A percentile compares a stretch with the other conserved stretches of the same genome.
These are phyloP conservation scores for Scatophagus argus DNA, from an alignment of 2,113 vertebrate species.

Conservation along the genomic window DNA sequence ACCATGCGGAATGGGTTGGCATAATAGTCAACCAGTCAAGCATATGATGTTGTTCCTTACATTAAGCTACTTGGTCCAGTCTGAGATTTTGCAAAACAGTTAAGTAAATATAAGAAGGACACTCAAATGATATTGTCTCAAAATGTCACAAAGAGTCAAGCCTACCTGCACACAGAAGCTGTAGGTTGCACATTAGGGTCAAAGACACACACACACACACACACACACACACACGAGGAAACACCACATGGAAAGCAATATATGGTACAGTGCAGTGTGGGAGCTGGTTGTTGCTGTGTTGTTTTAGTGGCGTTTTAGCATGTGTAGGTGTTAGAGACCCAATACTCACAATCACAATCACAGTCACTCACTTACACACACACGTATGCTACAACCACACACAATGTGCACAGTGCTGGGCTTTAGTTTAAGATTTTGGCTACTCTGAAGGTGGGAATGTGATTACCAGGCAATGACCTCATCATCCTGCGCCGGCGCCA, in stretches of 20 bases:
- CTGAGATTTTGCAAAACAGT: background rate
- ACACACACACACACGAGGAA: conserved; percentile 25
- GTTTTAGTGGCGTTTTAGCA: conserved; percentile 55
- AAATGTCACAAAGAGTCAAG: background rate
- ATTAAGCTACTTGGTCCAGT: background rate
- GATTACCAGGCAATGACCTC: conserved; percentile 84
- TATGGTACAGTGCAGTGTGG: conserved; percentile 28
- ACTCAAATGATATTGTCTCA: background rate
- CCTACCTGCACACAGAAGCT: conserved; percentile 18
- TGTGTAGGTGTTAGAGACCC: conserved; percentile 55
- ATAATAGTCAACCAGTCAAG: background rate
- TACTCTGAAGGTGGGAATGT: conserved; percentile 81
- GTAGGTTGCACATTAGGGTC: conserved; percentile 5
- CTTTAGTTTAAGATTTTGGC: conserved; percentile 73
- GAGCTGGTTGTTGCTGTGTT: conserved; percentile 43
- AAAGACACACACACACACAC: background rate
- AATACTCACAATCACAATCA: conserved; percentile 4
- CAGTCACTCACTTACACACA: conserved; percentile 20
- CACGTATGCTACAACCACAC: conserved; percentile 24
- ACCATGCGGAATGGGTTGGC: background rate
- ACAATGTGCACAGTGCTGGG: conserved; percentile 33
- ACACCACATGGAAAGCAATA: conserved; percentile 3
- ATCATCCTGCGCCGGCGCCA: conserved; percentile 79
- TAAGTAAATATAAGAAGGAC: background rate
- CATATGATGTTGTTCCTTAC: background rate